Evolutionary conservation across 2,888 invertebrate species (phyloP), one percentile per base, ranked within the genome.

Genomic region (Branchellion lobata): DNA sequence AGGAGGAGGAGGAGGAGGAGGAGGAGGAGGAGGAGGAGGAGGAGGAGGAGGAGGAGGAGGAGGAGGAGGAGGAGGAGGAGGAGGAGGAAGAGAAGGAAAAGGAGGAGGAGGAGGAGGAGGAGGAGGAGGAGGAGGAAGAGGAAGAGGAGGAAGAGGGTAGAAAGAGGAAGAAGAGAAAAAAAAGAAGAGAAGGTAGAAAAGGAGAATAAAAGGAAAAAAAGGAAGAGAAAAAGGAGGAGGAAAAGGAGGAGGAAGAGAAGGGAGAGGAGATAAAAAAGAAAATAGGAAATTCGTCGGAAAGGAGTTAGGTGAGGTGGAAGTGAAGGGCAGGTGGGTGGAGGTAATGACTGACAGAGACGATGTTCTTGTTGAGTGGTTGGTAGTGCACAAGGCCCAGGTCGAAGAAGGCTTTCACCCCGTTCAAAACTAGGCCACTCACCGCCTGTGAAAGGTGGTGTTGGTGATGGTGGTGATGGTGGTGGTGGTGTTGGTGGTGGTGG

Each of bases 1-100:
- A 53, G 21, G 73, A 31, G 24, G 77, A 65, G 24, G 77, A 36
- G 61, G 77, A 57, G 33, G 65, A 36, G 61, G 29, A 68, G 47
- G 77, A 31, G 27, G 33, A 29, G 8, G 77, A 77, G n/a, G 65
- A 53, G 34, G 51, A 53, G 14, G 51, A 51, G 34, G 75, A 51
- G 24, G 27, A 51, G 36, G 75, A 75, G 24, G 36, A 65, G 33
- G 69, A 65, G n/a, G 68, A 2, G 36, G 72, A 72, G 27, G 72
- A 72, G 31, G 72, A 72, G 31, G 72, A 29, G 31, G 72, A 72
- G 5, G 72, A 72, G 61, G 77, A 57, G 33, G 65, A 36, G 61
- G 29, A 68, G 47, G 77, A 31, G 27, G 33, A 29, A 29, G 77
- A 77, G n/a, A 31, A 53, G 34, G 51, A 53, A 40, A n/a, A 51